These are phyloP conservation scores for Potamarius usumacintae DNA, from an alignment of 2,113 vertebrate genomes.

Conservation along the genomic window DNA sequence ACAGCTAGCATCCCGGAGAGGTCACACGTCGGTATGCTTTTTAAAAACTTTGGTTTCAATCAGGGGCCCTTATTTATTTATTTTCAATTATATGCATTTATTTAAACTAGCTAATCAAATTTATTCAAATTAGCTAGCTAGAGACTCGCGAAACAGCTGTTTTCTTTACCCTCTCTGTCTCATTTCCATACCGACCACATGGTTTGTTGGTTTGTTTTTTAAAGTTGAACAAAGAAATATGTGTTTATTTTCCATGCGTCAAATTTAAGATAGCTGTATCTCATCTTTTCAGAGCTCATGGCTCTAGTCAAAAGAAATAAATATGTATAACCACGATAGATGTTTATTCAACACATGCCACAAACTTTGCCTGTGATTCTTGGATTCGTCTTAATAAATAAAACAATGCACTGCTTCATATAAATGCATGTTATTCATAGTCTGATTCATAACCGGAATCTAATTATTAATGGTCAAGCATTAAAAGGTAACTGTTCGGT, in stretches of 20 bases:
- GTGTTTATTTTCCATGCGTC: background rate
- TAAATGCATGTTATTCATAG: background rate
- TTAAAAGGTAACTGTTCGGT: background rate
- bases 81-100: background rate
- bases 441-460: background rate
- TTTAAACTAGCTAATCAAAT: background rate
- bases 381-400: background rate
- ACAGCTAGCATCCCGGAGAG: constrained; percentile 86
- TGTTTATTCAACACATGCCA: background rate
- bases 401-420: background rate
- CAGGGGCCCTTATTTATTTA: too few species aligned
- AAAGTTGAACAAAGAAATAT: background rate
- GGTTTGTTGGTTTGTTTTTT: background rate
- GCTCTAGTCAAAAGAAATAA: background rate
- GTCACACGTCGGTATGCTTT: constrained; percentile 84
- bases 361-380: background rate
- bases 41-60: background rate
- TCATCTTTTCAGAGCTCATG: background rate
- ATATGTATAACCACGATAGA: background rate
- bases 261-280: background rate
- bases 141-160: background rate
- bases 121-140: background rate
- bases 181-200: too few species aligned
- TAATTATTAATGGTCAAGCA: background rate
- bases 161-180: too few species aligned